Evolutionary conservation across 2,113 vertebrate species (phyloP), one percentile per base, ranked within the genome.

Genomic region (Leucosticte australis): DNA sequence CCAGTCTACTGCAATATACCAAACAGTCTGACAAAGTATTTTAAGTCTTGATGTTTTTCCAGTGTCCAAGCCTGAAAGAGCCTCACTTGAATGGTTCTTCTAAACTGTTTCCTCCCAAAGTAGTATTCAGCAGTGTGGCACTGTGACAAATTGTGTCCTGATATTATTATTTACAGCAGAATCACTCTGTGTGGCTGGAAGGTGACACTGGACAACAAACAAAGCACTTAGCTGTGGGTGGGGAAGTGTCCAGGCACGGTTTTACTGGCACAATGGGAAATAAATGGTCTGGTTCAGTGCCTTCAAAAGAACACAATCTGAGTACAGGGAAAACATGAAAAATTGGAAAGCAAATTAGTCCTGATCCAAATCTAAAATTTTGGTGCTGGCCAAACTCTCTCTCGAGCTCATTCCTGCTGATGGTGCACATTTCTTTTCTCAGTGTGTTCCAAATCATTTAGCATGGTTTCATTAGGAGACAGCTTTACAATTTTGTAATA

Each of bases 341-440:
- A 67, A 88, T 30, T 63, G 27, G 68, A 90, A 83, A 49, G 60
- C 47, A 78, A 90, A 70, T 92, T 76, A 67, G 13, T 80, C 71
- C 78, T 10, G 2, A 56, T 82, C 57, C 87, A 80, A 91, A 95
- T 44, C 55, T 90, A 63, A 83, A 80, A 35, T 60, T 81, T 86
- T 88, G 31, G 27, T 85, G 65, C 49, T 94, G 81, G 84, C 41
- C 83, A 92, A 87, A 75, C 35, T 78, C 53, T 68, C 42, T 62
- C 49, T 69, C 41, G 35, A 70, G 33, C 8, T 52, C 52, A 24
- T 83, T 94, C 70, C 44, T 83, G 88, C 88, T 91, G 92, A 94
- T 46, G 39, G 49, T 79, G 88, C 84, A 77, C 75, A 86, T 95
- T 95, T 95, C 81, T 80, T 16, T 33, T 79, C 39, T 56, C n/a